phyloP scores from a whole-genome alignment of 2,888 invertebrate genomes.

The Tinea trinotella region DNA sequence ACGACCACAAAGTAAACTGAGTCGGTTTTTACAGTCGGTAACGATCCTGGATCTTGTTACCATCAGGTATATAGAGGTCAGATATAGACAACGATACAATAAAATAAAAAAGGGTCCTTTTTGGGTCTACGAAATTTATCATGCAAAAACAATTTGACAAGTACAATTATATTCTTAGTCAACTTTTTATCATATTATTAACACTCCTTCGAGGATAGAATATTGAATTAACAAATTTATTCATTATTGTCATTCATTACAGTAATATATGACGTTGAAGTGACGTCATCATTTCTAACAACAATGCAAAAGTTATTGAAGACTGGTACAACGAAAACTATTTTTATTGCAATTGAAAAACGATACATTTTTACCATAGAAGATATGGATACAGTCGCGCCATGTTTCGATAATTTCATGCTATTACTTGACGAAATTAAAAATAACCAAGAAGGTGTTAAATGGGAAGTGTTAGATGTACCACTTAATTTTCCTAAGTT shows the following conservation, averaged over 20 bases:
- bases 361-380: constrained; percentile 88
- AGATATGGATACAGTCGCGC: constrained; percentile 86
- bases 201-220: no score
- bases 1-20: no score
- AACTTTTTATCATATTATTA: no score
- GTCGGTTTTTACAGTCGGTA: no score
- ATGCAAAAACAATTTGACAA: no score
- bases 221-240: no score
- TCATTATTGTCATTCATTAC: constrained; percentile 38
- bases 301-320: constrained; percentile 79
- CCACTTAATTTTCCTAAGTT: constrained; percentile 83
- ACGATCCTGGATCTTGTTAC: no score
- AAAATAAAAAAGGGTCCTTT: no score
- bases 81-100: no score
- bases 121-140: no score
- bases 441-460: constrained; percentile 47
- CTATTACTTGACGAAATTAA: constrained; percentile 68
- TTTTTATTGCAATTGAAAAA: constrained; percentile 87
- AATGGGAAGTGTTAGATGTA: constrained; percentile 75
- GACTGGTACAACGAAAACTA: constrained; percentile 69
- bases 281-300: constrained; percentile 84
- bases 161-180: no score
- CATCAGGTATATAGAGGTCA: no score
- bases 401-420: constrained; percentile 89
- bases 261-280: constrained; percentile 89